Evolutionary conservation across 2,797 vertebrate genomes (phyloP).

Genomic region (Leptodactylus fallax): DNA sequence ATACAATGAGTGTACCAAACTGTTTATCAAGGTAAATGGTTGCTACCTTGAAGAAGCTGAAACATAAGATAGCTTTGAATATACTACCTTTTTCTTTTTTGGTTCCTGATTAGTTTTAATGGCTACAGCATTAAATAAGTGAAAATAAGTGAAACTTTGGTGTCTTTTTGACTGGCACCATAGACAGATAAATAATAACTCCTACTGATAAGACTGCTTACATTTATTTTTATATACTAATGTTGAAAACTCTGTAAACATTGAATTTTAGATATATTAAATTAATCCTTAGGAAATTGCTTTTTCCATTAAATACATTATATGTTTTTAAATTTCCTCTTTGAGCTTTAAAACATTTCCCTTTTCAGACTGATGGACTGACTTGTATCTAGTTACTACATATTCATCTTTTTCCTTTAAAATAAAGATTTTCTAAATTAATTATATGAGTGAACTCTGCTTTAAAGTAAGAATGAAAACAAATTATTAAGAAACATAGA

Average conservation of each 20-base stretch:
- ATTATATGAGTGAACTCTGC: not conserved
- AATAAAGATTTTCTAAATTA: not conserved
- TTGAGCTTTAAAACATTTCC: not conserved
- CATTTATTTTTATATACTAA: not conserved
- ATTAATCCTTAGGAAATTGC: not conserved
- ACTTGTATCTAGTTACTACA: not conserved
- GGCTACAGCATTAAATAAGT: too few species aligned
- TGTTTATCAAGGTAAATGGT: too few species aligned
- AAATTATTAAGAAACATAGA: conserved; percentile 10
- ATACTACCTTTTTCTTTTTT: too few species aligned
- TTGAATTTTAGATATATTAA: not conserved
- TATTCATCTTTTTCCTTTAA: not conserved
- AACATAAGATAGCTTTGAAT: too few species aligned
- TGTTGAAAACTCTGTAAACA: not conserved
- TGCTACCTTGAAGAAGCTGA: too few species aligned
- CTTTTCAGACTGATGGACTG: not conserved
- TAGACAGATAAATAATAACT: too few species aligned
- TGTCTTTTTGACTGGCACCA: too few species aligned
- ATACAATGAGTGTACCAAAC: too few species aligned
- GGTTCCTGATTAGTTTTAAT: too few species aligned
- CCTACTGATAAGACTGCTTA: too few species aligned
- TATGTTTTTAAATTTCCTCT: not conserved
- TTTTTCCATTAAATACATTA: not conserved
- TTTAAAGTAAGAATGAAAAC: conserved; percentile 13
- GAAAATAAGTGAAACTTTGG: too few species aligned